Evolutionary conservation across 92 coral and sea anemone genomes (phyloP).

Genomic region (Anthopleura xanthogrammica): DNA sequence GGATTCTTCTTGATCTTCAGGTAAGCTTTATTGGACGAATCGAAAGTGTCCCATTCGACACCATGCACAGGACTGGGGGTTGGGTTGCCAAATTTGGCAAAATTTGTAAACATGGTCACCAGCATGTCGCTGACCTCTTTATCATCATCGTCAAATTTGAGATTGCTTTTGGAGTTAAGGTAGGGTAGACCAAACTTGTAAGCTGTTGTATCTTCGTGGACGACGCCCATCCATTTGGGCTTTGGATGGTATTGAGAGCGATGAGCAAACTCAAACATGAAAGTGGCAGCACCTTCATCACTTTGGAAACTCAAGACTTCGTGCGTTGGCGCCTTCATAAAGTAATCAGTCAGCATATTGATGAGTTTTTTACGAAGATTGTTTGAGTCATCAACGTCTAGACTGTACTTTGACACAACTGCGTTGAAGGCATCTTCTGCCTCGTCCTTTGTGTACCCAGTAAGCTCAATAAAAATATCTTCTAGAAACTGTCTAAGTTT

Average conservation of each 20-base stretch:
- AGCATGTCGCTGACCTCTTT: constrained; percentile 23
- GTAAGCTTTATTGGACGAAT: constrained; percentile 31
- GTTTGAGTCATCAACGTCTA: not conserved
- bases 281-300: constrained; percentile 36
- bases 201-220: too few species aligned
- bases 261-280: constrained; percentile 44
- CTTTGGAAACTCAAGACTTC: constrained; percentile 50
- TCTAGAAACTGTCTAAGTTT: too few species aligned
- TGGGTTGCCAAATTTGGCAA: too few species aligned
- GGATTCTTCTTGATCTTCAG: constrained; percentile 11
- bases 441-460: not conserved
- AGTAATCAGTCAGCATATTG: constrained; percentile 47
- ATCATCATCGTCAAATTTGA: too few species aligned
- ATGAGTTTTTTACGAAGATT: constrained; percentile 14
- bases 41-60: constrained; percentile 7
- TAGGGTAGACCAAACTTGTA: too few species aligned
- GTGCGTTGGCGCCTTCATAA: constrained; percentile 54
- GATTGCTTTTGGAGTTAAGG: too few species aligned
- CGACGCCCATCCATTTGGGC: constrained; percentile 17
- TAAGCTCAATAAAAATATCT: too few species aligned
- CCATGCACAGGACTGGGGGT: constrained; percentile 31
- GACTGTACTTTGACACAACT: too few species aligned
- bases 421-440: not conserved
- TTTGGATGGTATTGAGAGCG: constrained; percentile 45
- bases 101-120: too few species aligned